Base-by-base conservation (phyloP, 2,888 invertebrate species). In the Elysia crispata region DNA sequence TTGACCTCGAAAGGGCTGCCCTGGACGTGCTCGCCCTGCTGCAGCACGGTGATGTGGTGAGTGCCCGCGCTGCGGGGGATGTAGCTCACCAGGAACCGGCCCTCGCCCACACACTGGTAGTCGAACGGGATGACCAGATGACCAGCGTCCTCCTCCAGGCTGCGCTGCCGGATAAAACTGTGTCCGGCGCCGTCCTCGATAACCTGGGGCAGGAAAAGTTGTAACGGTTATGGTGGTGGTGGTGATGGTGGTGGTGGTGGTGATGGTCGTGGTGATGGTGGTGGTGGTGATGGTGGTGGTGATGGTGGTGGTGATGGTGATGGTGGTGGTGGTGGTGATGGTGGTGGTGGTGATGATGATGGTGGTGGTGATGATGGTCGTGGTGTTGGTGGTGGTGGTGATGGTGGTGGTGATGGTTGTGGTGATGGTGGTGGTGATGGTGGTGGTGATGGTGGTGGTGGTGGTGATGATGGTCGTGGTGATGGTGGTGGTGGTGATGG, bases 1-100 rank as follows among this genome's bases (percentile, higher is more conserved):
- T 86, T 88, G 6, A 88, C 86, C 67, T 86, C 85, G 79, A 87
- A 90, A 0, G 91, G 90, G 66, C 89, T 89, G 20, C 87, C 89
- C 30, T 86, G 85, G 18, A 90, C 86, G 73, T 89, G 86, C 20
- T 28, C 67, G 20, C 79, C 87, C 28, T 87, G 86, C 83, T 87
- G 89, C 66, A 86, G 84, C 18, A 91, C 83, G 6, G 85, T 82
- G 25, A 90, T 85, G 11, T 84, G 82, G 64, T 91, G 88, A 18
- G 84, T 82, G 8, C 91, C 91, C 0, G 87, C 85, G 33, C 83
- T 87, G 6, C 85, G 76, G 1, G 91, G 90, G 0, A 88, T 84
- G 83, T 87, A 91, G 33, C 87, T 87, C 23, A 90, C 87, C 50
- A 87, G 81, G 77, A 90, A 87, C 3, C 87, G 84, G 0, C 89